Evolutionary conservation across 2,113 vertebrate genomes (phyloP), one percentile per base, ranked within the genome.

Genomic region (Pomatostomus ruficeps): DNA sequence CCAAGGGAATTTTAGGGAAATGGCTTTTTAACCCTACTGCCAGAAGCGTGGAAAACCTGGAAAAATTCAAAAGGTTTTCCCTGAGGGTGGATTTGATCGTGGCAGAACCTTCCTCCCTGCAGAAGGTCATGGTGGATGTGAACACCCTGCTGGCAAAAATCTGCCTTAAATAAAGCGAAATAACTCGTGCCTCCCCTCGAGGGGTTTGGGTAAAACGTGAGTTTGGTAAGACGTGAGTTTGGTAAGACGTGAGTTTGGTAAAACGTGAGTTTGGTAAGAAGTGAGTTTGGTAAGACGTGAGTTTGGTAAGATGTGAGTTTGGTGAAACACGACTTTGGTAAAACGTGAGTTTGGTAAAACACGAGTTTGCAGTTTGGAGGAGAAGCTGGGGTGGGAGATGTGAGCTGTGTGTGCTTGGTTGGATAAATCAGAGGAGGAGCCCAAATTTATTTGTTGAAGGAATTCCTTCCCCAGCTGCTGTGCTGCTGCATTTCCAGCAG

Each of bases 61-160:
- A 16, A 48, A 65, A 51, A 46, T 1, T 1, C 5, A 25, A 10
- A 48, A 71, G 46, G 22, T 22, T 65, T 74, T 79, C 43, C 45
- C 36, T 42, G 28, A 48, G 48, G 5, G 33, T 94, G 80, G 84
- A 2, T 57, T 70, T 86, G 55, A 26, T 94, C 10, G 8, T 77
- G 62, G 29, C 45, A 92, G 54, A 48, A 85, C 25, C 12, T 61
- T 48, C 21, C 33, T 73, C 63, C 35, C 49, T 74, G 49, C 61
- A 43, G 75, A 88, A 66, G 46, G 74, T 48, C 51, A 55, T 36
- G 9, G 6, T 11, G 72, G 86, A 9, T 8, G 28, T 84, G 70
- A 76, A 46, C 79, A 48, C 45, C 70, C 74, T 25, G 71, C 90
- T 96, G 88, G 29, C 71, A 76, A 52, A 57, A 83, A 51, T 49